Conservation (phyloP, 1,140 invertebrate species). For the Drosophila sp. region DNA sequence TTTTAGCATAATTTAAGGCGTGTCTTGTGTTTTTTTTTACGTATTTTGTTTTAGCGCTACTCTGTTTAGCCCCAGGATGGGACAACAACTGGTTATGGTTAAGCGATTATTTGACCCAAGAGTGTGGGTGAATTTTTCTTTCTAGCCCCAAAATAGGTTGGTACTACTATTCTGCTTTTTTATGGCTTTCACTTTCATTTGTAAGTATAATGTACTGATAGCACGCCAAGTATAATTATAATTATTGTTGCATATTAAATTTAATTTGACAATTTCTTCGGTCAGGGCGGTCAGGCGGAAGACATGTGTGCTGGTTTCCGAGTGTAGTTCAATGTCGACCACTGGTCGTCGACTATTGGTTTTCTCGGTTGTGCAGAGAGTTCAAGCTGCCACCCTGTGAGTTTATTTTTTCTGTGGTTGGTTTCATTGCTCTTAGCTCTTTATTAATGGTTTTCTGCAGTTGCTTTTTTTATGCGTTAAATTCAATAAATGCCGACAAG, state of each 20-base stretch:
- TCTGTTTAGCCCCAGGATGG: background rate
- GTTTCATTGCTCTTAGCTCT: conserved; percentile 39
- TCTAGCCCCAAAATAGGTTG: background rate
- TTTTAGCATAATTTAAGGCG: background rate
- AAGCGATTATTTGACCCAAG: background rate
- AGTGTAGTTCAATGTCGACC: conserved; percentile 68
- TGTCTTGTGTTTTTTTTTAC: background rate
- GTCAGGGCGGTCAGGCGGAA: conserved; percentile 38
- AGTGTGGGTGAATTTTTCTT: background rate
- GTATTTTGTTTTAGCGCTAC: background rate
- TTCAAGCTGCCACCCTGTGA: conserved; percentile 54
- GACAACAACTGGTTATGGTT: conserved; percentile 10
- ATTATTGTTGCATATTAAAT: conserved; percentile 45
- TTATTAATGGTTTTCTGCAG: conserved; percentile 75
- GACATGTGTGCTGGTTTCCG: conserved; percentile 17
- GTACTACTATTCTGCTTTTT: background rate
- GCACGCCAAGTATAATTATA: conserved; percentile 43
- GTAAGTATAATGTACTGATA: conserved; percentile 8
- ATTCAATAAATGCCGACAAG: conserved; percentile 63
- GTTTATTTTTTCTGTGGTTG: conserved; percentile 13
- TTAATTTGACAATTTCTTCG: conserved; percentile 54
- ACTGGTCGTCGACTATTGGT: conserved; percentile 2
- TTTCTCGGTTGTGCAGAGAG: conserved; percentile 45
- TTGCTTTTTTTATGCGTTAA: conserved; percentile 59
- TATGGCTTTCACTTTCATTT: conserved; percentile 61